Percentiles rank a stretch among this genome's conserved stretches.
phyloP scores from a whole-genome alignment of 2,113 vertebrate species.

The Tupaia tana region DNA sequence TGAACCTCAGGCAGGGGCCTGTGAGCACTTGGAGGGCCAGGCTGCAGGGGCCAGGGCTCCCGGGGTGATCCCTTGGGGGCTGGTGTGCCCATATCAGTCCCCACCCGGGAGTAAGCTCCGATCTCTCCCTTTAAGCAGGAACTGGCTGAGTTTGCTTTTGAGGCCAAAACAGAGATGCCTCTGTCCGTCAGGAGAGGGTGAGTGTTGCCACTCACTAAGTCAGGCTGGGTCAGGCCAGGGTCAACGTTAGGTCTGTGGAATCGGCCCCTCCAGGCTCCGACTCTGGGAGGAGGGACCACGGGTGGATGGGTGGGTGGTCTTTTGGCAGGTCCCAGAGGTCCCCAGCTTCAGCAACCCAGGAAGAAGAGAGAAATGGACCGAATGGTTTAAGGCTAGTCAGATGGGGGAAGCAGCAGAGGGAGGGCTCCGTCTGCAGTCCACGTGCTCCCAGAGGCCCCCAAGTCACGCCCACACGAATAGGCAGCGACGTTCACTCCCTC shows the following conservation, averaged over 20 bases:
- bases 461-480: too few relatives aligned
- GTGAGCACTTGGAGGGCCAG: neutral
- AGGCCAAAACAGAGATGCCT: neutral
- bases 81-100: neutral
- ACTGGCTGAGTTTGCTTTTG: neutral
- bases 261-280: neutral
- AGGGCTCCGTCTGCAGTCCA: neutral
- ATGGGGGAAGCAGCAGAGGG: neutral
- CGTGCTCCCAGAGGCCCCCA: fast-evolving
- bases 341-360: neutral
- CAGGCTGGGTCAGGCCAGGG: neutral
- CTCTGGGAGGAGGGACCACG: neutral
- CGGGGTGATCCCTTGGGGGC: neutral
- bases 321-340: neutral
- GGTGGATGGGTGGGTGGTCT: neutral
- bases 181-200: neutral
- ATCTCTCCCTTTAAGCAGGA: neutral
- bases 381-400: neutral
- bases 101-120: neutral
- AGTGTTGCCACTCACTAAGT: neutral
- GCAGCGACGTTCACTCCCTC: neutral
- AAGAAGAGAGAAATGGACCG: neutral
- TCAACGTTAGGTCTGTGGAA: neutral
- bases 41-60: neutral
- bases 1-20: neutral